Evolutionary conservation across 2,888 invertebrate species (phyloP), one percentile per base, ranked within the genome.

Genomic region (Sinopyrophorus schimmeli): DNA sequence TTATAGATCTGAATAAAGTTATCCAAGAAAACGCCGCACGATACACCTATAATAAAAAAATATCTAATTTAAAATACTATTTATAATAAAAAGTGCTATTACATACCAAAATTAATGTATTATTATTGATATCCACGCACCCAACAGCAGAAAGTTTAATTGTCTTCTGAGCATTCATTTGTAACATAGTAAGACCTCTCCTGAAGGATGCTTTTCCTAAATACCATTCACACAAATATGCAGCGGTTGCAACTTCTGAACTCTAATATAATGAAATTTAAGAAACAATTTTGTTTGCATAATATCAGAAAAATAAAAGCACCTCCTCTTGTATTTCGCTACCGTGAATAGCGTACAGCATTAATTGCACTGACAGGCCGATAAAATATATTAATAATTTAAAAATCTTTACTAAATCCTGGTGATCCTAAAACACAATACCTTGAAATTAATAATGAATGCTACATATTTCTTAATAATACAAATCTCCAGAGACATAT

Each of bases 151-250:
- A 44, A 21, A 55, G 23, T 17, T 26, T 21, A 15, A 52, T 31
- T 7, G 9, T 21, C 16, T 42, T 52, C 16, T 55, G 51, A 1
- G 54, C 34, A 17, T 41, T 52, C 34, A 48, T 26, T 30, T 31
- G 48, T 15, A 52, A 14, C 10, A 55, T 39, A 3, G 16, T 17
- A 14, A 55, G 16, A 10, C 39, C 48, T 10, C 35, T 39, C 14
- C 41, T 31, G 12, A 52, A 28, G 3, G 31, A 3, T 30, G 26
- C 38, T 24, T 38, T 41, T n/a, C 47, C 46, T 24, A 48, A 48
- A 27, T 51, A 52, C 54, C 54, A 55, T 5, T 48, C 24, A 11
- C 34, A 40, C 7, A 47, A n/a, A n/a, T n/a, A n/a, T n/a, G n/a
- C n/a, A n/a, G n/a, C n/a, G n/a, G n/a, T n/a, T n/a, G n/a, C n/a